These are phyloP conservation scores for Chrysina gloriosa DNA, from an alignment of 2,888 invertebrate species.

Conservation along the genomic window DNA sequence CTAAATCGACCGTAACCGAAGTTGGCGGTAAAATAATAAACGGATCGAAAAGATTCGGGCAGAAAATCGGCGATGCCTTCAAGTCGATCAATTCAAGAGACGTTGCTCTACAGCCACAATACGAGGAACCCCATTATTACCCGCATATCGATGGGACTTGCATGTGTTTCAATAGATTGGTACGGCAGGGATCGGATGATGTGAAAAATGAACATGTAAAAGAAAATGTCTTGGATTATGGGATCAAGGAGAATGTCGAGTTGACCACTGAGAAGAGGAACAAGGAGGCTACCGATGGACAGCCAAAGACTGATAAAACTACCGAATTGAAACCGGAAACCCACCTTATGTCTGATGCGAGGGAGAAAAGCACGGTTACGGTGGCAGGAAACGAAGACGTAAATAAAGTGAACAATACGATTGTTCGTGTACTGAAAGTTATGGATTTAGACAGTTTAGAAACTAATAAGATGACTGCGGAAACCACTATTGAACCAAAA, in stretches of 20 bases:
- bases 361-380: constrained; percentile 8
- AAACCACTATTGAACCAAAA: background rate
- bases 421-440: constrained; percentile 22
- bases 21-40: constrained; percentile 24
- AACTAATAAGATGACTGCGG: background rate
- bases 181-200: background rate
- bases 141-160: constrained; percentile 40
- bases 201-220: constrained; percentile 17
- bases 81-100: constrained; percentile 14
- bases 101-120: background rate
- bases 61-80: constrained; percentile 16
- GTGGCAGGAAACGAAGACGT: background rate
- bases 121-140: constrained; percentile 31
- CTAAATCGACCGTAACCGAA: constrained; percentile 3
- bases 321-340: constrained; percentile 22
- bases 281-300: background rate
- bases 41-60: background rate
- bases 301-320: constrained; percentile 1
- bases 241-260: background rate
- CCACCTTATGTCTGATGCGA: background rate
- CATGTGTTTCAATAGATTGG: constrained; percentile 40
- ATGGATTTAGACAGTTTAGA: constrained; percentile 19
- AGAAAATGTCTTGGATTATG: background rate
- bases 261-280: background rate
- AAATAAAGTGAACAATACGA: background rate